Percentiles rank a stretch among this genome's conserved stretches.
Evolutionary conservation across 2,113 vertebrate species (phyloP).

Genomic region (Noctilio leporinus): DNA sequence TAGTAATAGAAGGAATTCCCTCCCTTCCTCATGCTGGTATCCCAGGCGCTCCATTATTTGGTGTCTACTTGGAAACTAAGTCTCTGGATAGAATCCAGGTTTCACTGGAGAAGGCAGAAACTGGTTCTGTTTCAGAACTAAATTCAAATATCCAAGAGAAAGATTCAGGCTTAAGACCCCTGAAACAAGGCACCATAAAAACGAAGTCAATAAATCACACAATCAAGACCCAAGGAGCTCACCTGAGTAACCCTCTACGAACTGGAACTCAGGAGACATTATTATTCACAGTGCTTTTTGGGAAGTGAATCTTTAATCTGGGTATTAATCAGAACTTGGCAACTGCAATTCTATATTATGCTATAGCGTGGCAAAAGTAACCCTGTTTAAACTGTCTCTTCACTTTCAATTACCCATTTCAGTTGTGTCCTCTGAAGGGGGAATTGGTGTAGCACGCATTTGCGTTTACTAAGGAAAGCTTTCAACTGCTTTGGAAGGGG

Average conservation of each 20-base stretch:
- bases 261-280: background rate
- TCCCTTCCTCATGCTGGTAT: background rate
- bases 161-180: background rate
- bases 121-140: background rate
- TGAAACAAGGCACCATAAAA: background rate
- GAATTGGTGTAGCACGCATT: slow-evolving; percentile 58
- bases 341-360: background rate
- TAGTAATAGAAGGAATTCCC: background rate
- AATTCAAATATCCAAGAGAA: slow-evolving; percentile 8
- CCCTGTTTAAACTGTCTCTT: slow-evolving; percentile 36
- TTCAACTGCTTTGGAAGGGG: slow-evolving; percentile 67
- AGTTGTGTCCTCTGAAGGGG: slow-evolving; percentile 63
- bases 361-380: slow-evolving; percentile 20
- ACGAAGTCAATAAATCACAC: background rate
- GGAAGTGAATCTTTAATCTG: slow-evolving; percentile 28
- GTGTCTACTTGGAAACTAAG: background rate
- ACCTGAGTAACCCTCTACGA: background rate
- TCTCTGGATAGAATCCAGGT: background rate
- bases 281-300: slow-evolving; percentile 9
- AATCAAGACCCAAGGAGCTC: background rate
- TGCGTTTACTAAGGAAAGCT: slow-evolving; percentile 60
- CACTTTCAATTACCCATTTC: slow-evolving; percentile 57
- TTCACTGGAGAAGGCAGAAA: slow-evolving; percentile 22
- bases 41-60: background rate
- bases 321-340: slow-evolving; percentile 33